These are phyloP conservation scores for Deroptyus accipitrinus DNA, from an alignment of 2,113 vertebrate genomes.

Conservation along the genomic window DNA sequence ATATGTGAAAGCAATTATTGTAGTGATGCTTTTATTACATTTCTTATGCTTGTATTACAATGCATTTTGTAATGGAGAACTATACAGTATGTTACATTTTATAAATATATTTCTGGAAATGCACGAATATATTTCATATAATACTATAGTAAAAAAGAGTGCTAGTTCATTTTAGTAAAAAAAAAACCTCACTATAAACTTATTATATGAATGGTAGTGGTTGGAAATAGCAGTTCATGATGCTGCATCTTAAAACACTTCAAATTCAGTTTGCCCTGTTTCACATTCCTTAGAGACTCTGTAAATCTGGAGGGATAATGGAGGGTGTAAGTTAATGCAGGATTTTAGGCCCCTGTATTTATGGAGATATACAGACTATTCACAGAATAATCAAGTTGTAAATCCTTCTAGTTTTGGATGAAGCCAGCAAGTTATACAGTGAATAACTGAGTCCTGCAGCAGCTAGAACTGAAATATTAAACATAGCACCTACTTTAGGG, in stretches of 20 bases:
- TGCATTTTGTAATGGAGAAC: background rate
- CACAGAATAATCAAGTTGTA: constrained; percentile 56
- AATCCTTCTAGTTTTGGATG: constrained; percentile 26
- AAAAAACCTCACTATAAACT: background rate
- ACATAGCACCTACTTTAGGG: background rate
- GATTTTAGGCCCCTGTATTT: background rate
- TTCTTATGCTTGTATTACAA: constrained; percentile 10
- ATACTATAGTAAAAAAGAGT: constrained; percentile 11
- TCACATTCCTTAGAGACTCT: background rate
- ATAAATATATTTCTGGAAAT: constrained; percentile 58
- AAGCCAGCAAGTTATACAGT: constrained; percentile 21
- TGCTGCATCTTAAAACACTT: background rate
- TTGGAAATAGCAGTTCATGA: background rate
- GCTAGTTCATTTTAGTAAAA: background rate
- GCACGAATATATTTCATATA: constrained; percentile 22
- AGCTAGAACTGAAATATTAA: background rate
- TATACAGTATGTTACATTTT: constrained; percentile 59
- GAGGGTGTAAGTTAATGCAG: background rate
- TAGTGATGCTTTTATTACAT: constrained; percentile 36
- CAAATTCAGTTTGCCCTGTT: background rate
- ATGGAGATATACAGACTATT: constrained; percentile 37
- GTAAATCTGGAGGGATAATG: background rate
- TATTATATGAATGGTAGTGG: background rate
- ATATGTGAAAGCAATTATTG: background rate
- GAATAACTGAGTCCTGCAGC: background rate